Evolutionary conservation across 2,113 vertebrate species (phyloP).

Genomic region (Urocynchramus pylzowi): DNA sequence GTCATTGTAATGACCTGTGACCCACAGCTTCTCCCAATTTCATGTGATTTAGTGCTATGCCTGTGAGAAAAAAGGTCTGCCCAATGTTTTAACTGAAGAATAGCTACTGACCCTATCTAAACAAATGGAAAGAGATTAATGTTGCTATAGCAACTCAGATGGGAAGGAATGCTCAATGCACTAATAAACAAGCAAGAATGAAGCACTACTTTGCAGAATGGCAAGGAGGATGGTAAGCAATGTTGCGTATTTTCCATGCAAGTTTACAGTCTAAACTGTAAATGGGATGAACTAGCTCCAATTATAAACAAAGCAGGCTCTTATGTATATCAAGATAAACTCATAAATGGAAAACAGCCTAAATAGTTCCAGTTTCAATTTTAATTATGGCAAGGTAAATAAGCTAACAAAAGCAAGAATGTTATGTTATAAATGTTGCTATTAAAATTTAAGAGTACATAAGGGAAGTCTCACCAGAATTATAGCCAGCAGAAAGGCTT

Average conservation of each 20-base stretch:
- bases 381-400: not conserved
- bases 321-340: not conserved
- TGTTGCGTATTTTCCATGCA: not conserved
- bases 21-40: not conserved
- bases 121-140: not conserved
- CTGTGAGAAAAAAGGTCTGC: not conserved
- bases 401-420: not conserved
- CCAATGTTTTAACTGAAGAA: not conserved
- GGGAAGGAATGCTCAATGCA: not conserved
- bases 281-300: not conserved
- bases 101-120: not conserved
- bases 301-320: not conserved
- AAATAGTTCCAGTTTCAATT: not conserved
- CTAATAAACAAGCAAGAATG: not conserved
- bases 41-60: not conserved
- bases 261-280: not conserved
- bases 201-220: not conserved
- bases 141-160: not conserved
- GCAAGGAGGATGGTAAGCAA: not conserved
- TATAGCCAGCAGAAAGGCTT: not conserved
- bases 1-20: not conserved
- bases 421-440: not conserved
- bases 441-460: not conserved
- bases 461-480: not conserved
- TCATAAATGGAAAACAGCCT: not conserved